Conservation (phyloP, 2,888 invertebrate genomes). For the Plusia festucae region DNA sequence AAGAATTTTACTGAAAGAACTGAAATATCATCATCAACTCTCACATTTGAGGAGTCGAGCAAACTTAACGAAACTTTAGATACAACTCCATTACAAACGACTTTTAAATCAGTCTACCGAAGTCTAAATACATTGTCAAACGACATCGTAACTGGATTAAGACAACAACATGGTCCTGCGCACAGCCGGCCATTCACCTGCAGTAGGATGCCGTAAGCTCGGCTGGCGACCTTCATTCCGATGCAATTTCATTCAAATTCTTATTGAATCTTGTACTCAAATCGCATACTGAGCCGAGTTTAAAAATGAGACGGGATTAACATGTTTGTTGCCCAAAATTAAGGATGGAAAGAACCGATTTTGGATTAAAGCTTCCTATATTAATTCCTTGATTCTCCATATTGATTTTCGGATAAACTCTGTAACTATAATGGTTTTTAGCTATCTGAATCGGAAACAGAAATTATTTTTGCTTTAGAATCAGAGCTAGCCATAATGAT, state of each 20-base stretch:
- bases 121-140: slow-evolving; percentile 37
- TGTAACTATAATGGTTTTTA: too few relatives aligned
- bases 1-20: too few relatives aligned
- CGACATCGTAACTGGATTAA: slow-evolving; percentile 43
- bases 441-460: too few relatives aligned
- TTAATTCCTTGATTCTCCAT: neutral
- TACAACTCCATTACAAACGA: neutral
- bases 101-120: neutral
- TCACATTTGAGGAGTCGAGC: too few relatives aligned
- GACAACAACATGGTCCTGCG: slow-evolving; percentile 52
- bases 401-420: too few relatives aligned
- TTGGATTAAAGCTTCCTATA: neutral
- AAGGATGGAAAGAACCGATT: neutral
- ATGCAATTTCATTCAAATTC: slow-evolving; percentile 57
- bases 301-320: slow-evolving; percentile 13
- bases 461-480: neutral
- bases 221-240: slow-evolving; percentile 58
- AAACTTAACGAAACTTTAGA: neutral
- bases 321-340: neutral
- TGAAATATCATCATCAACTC: too few relatives aligned
- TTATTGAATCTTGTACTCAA: slow-evolving; percentile 45
- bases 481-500: neutral
- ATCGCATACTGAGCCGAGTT: slow-evolving; percentile 29
- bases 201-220: slow-evolving; percentile 59
- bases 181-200: slow-evolving; percentile 61